Evolutionary conservation across 2,797 vertebrate genomes (phyloP).

Genomic region (Sebastiscus albofasciatus): DNA sequence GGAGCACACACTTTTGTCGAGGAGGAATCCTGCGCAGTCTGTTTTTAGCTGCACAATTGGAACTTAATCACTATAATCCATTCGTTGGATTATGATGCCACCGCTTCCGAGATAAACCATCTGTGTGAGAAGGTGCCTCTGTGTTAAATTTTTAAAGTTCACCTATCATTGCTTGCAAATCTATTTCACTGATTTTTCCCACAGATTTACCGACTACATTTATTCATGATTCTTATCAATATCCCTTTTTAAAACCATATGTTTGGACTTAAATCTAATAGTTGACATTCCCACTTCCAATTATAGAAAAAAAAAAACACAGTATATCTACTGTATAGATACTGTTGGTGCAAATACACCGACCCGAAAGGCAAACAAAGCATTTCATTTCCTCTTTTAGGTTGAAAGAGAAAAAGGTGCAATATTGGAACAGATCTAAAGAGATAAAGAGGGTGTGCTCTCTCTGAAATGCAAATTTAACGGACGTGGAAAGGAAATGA

Average conservation of each 20-base stretch:
- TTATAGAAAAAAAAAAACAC: conserved; percentile 13
- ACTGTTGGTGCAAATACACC: conserved; percentile 27
- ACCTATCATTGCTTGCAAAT: conserved; percentile 27
- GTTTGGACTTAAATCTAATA: conserved; percentile 17
- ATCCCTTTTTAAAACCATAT: conserved; percentile 16
- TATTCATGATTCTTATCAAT: conserved; percentile 25
- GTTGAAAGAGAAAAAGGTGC: conserved; percentile 52
- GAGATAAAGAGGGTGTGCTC: conserved; percentile 36
- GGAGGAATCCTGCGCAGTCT: conserved; percentile 63
- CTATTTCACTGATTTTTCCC: neutral
- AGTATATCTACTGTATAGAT: conserved; percentile 10
- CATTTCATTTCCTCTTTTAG: conserved; percentile 63
- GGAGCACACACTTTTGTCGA: conserved; percentile 67
- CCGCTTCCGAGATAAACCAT: conserved; percentile 60
- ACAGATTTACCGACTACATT: neutral
- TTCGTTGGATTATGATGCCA: conserved; percentile 70
- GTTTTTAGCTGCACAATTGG: conserved; percentile 75
- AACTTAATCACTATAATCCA: conserved; percentile 75
- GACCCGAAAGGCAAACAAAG: conserved; percentile 53
- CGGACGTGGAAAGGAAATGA: conserved; percentile 64
- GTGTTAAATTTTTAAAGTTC: conserved; percentile 57
- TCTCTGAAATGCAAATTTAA: conserved; percentile 75
- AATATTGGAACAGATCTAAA: conserved; percentile 56
- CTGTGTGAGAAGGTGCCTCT: conserved; percentile 57
- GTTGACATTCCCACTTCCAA: neutral